These are phyloP conservation scores for Erethizon dorsatum DNA, from an alignment of 2,797 vertebrate genomes.

Conservation along the genomic window DNA sequence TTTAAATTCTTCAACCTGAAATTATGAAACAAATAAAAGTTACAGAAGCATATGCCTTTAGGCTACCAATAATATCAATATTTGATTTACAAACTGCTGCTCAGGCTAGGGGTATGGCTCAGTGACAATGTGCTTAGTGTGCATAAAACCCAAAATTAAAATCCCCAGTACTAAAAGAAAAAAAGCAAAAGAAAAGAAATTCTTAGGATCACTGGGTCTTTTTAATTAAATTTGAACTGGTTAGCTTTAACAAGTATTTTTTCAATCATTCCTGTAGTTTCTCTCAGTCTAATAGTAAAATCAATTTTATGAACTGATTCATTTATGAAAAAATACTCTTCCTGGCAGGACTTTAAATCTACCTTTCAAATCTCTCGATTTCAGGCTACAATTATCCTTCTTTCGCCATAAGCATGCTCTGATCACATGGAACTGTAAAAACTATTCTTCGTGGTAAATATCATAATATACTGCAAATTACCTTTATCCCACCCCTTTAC, in stretches of 20 bases:
- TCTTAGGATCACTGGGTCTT: not conserved
- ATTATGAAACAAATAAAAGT: conserved; percentile 64
- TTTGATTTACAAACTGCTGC: not conserved
- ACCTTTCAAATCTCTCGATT: not conserved
- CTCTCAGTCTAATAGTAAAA: conserved; percentile 19
- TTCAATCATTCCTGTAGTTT: not conserved
- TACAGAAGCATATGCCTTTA: not conserved
- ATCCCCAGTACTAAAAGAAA: not conserved
- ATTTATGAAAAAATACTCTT: conserved; percentile 18
- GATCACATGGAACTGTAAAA: not conserved
- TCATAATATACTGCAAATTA: not conserved
- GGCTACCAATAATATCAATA: conserved; percentile 12
- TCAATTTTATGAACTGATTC: conserved; percentile 5
- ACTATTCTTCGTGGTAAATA: not conserved
- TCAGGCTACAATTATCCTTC: conserved; percentile 26
- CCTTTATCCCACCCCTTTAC: not conserved
- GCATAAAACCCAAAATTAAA: not conserved
- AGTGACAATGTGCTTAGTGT: not conserved
- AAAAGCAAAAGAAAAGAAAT: not conserved
- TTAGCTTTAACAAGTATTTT: conserved; percentile 11
- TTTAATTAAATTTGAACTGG: not conserved
- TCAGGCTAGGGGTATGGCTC: not conserved
- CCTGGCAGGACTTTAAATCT: not conserved
- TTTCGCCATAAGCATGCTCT: not conserved
- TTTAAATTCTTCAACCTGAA: conserved; percentile 94